Conservation (phyloP, 2,888 invertebrate species). For the Netelia melanura region DNA sequence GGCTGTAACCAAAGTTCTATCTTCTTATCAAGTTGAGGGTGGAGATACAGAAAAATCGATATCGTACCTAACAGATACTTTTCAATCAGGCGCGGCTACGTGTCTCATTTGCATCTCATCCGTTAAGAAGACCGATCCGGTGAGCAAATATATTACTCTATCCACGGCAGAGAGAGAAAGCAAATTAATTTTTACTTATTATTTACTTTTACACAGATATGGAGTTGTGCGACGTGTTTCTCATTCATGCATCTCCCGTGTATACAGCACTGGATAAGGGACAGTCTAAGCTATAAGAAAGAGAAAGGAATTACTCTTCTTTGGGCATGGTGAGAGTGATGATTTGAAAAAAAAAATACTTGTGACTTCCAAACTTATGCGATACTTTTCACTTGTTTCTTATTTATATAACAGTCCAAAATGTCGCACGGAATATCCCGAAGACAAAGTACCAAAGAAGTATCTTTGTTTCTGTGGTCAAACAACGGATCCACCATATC, state of each 20-base stretch:
- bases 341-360: neutral
- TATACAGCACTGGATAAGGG: constrained; percentile 96
- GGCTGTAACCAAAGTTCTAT: constrained; percentile 79
- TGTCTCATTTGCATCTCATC: constrained; percentile 97
- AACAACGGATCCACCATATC: constrained; percentile 90
- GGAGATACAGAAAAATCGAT: constrained; percentile 87
- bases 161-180: neutral
- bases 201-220: constrained; percentile 87
- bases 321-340: constrained; percentile 85
- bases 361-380: constrained; percentile 33
- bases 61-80: constrained; percentile 91
- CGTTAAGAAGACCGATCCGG: constrained; percentile 91
- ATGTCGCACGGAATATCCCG: constrained; percentile 92
- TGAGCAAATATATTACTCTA: constrained; percentile 78
- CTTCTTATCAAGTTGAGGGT: constrained; percentile 79
- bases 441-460: constrained; percentile 88
- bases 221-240: constrained; percentile 94
- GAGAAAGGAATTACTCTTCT: constrained; percentile 80
- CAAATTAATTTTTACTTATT: neutral
- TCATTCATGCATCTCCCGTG: constrained; percentile 95
- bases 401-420: constrained; percentile 88
- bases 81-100: constrained; percentile 92
- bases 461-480: constrained; percentile 96
- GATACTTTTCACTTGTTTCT: neutral
- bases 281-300: constrained; percentile 91